Percentiles rank a stretch among this genome's conserved stretches.
Conservation (phyloP, 2,113 vertebrate genomes). For the Tragulus kanchil region DNA sequence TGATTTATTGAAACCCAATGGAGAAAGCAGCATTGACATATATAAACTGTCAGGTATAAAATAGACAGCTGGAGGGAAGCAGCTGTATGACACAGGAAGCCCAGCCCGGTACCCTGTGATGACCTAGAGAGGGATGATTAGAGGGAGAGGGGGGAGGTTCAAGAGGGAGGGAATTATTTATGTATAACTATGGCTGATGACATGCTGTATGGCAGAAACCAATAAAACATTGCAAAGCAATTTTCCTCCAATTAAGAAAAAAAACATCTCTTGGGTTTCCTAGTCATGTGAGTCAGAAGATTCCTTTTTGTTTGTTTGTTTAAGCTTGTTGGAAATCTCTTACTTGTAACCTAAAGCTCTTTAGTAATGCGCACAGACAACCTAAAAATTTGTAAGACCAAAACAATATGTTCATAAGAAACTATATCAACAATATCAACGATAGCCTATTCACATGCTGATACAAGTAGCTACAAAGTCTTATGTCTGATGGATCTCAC, state of each 20-base stretch:
- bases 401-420: background rate
- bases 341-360: constrained; percentile 6
- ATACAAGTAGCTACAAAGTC: background rate
- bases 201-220: too few relatives aligned
- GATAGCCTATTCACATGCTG: background rate
- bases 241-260: too few relatives aligned
- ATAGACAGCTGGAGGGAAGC: too few relatives aligned
- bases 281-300: background rate
- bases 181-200: too few relatives aligned
- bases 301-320: background rate
- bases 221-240: too few relatives aligned
- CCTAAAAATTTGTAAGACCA: constrained; percentile 12
- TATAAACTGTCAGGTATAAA: too few relatives aligned
- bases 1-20: background rate
- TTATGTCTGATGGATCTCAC: background rate
- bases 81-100: too few relatives aligned
- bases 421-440: background rate
- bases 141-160: too few relatives aligned
- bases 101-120: too few relatives aligned
- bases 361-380: background rate
- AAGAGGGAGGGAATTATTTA: too few relatives aligned
- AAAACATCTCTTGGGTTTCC: background rate
- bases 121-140: too few relatives aligned
- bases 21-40: too few relatives aligned
- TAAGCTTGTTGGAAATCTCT: background rate